These are phyloP conservation scores for Cistogaster globosa DNA, from an alignment of 2,888 invertebrate genomes.

Conservation along the genomic window DNA sequence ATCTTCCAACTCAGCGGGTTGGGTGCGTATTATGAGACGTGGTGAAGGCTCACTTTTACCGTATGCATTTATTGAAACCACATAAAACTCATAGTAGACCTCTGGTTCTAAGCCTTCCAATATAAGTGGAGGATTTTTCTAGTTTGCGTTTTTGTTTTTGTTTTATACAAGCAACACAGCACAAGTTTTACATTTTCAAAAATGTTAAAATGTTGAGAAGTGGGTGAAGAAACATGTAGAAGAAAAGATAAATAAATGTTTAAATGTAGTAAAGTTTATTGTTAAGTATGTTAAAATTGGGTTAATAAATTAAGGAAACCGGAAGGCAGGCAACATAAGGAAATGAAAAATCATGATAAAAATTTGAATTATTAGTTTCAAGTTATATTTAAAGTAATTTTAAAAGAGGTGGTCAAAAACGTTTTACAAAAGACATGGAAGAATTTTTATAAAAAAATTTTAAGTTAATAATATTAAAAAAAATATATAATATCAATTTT, in stretches of 20 bases:
- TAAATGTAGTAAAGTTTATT: constrained; percentile 58
- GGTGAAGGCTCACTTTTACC: constrained; percentile 91
- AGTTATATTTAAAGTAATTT: not conserved
- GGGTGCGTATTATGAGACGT: constrained; percentile 90
- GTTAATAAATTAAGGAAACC: constrained; percentile 56
- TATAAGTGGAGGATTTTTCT: constrained; percentile 88
- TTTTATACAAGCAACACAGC: constrained; percentile 13
- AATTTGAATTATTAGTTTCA: constrained; percentile 46
- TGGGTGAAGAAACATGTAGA: not conserved
- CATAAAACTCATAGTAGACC: constrained; percentile 91
- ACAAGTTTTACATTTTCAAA: constrained; percentile 45
- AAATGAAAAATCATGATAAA: constrained; percentile 56
- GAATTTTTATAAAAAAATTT: no score
- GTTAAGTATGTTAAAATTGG: constrained; percentile 58
- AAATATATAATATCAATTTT: no score
- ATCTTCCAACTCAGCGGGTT: constrained; percentile 79
- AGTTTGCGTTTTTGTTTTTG: constrained; percentile 14
- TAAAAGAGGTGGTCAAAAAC: no score
- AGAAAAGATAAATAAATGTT: constrained; percentile 28
- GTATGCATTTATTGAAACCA: constrained; percentile 91
- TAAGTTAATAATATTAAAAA: no score
- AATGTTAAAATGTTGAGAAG: constrained; percentile 22
- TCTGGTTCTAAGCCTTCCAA: constrained; percentile 89
- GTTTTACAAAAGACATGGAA: no score
- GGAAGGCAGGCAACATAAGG: constrained; percentile 55